Evolutionary conservation across 2,797 vertebrate genomes (phyloP).

Genomic region (Darevskia mixta): DNA sequence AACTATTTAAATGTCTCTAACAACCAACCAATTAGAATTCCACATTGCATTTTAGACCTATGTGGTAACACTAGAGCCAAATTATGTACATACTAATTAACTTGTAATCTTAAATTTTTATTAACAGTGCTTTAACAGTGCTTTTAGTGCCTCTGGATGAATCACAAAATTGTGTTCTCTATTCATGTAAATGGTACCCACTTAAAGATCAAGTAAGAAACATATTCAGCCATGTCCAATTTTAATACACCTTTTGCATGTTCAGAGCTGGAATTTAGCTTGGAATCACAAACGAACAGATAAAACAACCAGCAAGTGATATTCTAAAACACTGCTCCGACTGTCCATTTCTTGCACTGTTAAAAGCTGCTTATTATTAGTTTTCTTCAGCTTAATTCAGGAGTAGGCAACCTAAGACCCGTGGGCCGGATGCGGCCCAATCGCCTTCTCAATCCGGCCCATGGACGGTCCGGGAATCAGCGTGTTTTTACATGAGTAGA

Average conservation of each 20-base stretch:
- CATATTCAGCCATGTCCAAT: not conserved
- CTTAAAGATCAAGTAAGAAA: constrained; percentile 7
- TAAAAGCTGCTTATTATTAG: not conserved
- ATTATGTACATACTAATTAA: constrained; percentile 27
- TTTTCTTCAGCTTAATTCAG: not conserved
- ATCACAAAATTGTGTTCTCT: constrained; percentile 2
- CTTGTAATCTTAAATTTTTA: constrained; percentile 1
- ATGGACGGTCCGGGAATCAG: too few relatives aligned
- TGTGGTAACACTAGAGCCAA: constrained; percentile 30
- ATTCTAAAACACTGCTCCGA: not conserved
- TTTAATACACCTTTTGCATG: not conserved
- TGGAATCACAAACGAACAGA: not conserved
- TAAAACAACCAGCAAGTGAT: not conserved
- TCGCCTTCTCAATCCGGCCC: too few relatives aligned
- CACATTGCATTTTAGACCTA: constrained; percentile 40
- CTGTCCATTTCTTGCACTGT: not conserved
- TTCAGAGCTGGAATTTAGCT: not conserved
- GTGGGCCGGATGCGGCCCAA: too few relatives aligned
- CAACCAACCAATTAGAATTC: not conserved
- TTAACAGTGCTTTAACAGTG: not conserved
- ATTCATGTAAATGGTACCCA: not conserved
- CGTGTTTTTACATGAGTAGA: too few relatives aligned
- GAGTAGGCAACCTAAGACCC: too few relatives aligned
- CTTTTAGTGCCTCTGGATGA: constrained; percentile 5
- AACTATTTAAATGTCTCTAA: not conserved